Base-by-base conservation (phyloP, 2,113 vertebrate genomes). In the Macquaria ambigua region DNA sequence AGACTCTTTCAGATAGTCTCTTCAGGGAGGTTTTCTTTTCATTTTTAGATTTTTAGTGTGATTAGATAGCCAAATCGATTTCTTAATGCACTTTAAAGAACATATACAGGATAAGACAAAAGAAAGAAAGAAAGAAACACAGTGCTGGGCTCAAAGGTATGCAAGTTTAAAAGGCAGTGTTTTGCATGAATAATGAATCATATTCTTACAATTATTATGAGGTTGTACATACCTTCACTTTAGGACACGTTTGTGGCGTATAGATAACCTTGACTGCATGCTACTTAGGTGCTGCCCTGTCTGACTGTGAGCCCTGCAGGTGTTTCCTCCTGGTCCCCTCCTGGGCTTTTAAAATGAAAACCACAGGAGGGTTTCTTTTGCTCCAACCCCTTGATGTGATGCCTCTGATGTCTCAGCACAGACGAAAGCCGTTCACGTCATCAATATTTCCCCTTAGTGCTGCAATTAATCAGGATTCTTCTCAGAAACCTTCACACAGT, bases 281-380 rank as follows among this genome's bases (percentile, higher is more conserved):
- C 53, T 69, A 14, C 37, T 50, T 66, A 18, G 18, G 61, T 37
- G 52, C 53, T 69, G 48, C 20, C 48, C 39, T 28, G 15, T 37
- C 25, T 23, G 50, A 20, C 81, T 80, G 52, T 73, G 75, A 78
- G 59, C 74, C 69, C 78, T 88, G 86, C 84, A 86, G 85, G 66
- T 68, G 3, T 87, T 82, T 81, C 63, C 67, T 82, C 52, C 68
- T 61, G 50, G 16, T 79, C 63, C 52, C 79, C 58, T 82, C 70
- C 69, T 71, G 82, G 64, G 77, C 71, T 79, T 90, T 77, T 46
- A 62, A 83, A 85, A 81, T 77, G 52, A 69, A 67, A 84, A 74
- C 64, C 86, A 83, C 62, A 74, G 74, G 76, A 68, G 69, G 66
- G 61, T 84, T 69, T 69, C 58, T 82, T 59, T 84, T 59, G 63